Conservation (phyloP, 2,888 invertebrate species). For the Byasa hedistus region DNA sequence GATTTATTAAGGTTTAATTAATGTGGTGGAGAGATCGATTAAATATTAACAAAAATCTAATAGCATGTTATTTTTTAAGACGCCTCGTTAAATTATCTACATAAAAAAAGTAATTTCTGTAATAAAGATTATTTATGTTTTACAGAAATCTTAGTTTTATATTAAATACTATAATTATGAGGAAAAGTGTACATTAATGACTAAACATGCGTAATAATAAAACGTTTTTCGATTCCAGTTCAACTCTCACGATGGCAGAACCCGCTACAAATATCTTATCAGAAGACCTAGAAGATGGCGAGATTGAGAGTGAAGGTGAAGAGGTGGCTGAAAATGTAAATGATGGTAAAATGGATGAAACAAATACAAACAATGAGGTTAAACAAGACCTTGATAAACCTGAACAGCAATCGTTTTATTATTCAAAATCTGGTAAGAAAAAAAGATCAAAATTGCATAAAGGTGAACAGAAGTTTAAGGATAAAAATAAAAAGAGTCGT, state of each 20-base stretch:
- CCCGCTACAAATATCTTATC: conserved; percentile 42
- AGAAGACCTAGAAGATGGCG: conserved; percentile 91
- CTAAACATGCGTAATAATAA: conserved; percentile 4
- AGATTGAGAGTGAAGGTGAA: conserved; percentile 85
- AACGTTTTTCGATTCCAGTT: conserved; percentile 59
- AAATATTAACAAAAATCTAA: neutral
- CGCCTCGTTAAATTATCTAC: neutral
- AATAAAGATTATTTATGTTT: too few species aligned
- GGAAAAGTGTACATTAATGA: neutral
- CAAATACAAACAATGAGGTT: conserved; percentile 35
- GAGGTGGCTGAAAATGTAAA: conserved; percentile 50
- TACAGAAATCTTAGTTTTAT: too few species aligned
- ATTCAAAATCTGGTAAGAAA: conserved; percentile 74
- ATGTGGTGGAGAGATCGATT: too few species aligned
- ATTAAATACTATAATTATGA: neutral
- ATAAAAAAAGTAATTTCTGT: neutral
- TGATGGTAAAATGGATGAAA: conserved; percentile 50
- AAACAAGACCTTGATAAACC: conserved; percentile 38
- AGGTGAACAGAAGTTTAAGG: conserved; percentile 71
- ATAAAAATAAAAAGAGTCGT: conserved; percentile 74
- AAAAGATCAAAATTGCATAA: conserved; percentile 75
- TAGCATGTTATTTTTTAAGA: neutral
- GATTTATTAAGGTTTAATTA: too few species aligned
- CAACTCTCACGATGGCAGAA: conserved; percentile 60
- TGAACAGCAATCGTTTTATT: conserved; percentile 57